Conservation (phyloP, 2,888 invertebrate genomes). For the Strigamia crassipes region DNA sequence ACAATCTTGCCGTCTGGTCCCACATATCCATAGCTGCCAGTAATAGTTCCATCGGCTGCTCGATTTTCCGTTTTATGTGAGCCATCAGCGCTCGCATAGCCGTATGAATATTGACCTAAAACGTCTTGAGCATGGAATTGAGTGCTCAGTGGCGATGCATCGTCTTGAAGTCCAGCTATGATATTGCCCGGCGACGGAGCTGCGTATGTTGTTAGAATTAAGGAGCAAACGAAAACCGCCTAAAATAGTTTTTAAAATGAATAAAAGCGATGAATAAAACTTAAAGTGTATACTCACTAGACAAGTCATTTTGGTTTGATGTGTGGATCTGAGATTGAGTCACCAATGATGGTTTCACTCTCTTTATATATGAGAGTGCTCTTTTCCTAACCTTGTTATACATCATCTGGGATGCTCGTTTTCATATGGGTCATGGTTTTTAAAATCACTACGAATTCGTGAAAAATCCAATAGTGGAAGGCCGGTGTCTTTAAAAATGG, state of each 20-base stretch:
- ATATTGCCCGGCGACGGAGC: neutral
- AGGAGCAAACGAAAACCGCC: neutral
- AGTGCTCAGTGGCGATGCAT: neutral
- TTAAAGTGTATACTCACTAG: neutral
- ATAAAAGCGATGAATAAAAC: neutral
- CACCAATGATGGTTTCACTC: neutral
- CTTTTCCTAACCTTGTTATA: neutral
- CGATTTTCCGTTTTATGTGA: constrained; percentile 38
- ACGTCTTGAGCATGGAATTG: constrained; percentile 45
- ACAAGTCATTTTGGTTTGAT: neutral
- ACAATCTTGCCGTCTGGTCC: constrained; percentile 20
- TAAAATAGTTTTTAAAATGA: neutral
- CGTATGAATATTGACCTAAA: constrained; percentile 45
- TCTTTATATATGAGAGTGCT: neutral
- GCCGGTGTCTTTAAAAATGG: neutral
- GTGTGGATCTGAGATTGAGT: neutral
- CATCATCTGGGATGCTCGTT: constrained; percentile 12
- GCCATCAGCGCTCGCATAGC: constrained; percentile 39
- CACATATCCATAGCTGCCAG: constrained; percentile 44
- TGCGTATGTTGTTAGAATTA: neutral
- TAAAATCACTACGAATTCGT: neutral
- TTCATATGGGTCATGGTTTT: constrained; percentile 1
- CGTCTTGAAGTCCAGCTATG: neutral
- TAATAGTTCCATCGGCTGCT: constrained; percentile 15
- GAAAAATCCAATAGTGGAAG: neutral